Conservation (phyloP, 2,113 vertebrate genomes). For the Ciconia stormi region DNA sequence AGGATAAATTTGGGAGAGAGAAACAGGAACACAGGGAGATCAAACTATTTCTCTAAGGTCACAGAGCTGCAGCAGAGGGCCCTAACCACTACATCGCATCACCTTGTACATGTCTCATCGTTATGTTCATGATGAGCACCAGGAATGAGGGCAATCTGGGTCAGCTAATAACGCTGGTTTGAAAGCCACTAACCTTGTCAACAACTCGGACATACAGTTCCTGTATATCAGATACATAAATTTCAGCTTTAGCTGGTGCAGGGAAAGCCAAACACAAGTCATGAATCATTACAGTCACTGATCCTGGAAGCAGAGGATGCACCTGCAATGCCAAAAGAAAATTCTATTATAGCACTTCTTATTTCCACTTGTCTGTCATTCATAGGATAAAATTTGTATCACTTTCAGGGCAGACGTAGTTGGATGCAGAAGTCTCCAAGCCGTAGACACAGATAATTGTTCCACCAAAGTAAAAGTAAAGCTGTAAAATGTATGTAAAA, state of each 20-base stretch:
- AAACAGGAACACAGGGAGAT: background rate
- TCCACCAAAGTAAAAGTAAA: background rate
- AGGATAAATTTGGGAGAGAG: background rate
- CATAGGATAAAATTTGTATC: background rate
- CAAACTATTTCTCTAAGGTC: background rate
- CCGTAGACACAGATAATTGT: background rate
- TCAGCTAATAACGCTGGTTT: background rate
- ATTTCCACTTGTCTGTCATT: background rate
- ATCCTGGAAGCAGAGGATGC: conserved; percentile 79
- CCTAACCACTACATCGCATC: background rate
- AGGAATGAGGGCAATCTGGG: background rate
- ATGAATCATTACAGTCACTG: conserved; percentile 87
- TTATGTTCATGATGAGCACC: background rate
- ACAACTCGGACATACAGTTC: conserved; percentile 89
- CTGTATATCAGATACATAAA: conserved; percentile 88
- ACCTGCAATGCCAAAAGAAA: conserved; percentile 75
- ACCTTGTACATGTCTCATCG: background rate
- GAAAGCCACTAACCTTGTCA: conserved; percentile 87
- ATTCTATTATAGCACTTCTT: background rate
- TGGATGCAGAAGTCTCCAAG: background rate
- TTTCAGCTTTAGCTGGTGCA: conserved; percentile 79
- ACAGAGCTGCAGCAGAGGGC: background rate
- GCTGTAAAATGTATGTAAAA: background rate
- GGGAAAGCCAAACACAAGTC: conserved; percentile 91
- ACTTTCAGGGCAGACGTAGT: background rate